These are phyloP conservation scores for Piaya cayana DNA, from an alignment of 2,113 vertebrate genomes.

Conservation along the genomic window DNA sequence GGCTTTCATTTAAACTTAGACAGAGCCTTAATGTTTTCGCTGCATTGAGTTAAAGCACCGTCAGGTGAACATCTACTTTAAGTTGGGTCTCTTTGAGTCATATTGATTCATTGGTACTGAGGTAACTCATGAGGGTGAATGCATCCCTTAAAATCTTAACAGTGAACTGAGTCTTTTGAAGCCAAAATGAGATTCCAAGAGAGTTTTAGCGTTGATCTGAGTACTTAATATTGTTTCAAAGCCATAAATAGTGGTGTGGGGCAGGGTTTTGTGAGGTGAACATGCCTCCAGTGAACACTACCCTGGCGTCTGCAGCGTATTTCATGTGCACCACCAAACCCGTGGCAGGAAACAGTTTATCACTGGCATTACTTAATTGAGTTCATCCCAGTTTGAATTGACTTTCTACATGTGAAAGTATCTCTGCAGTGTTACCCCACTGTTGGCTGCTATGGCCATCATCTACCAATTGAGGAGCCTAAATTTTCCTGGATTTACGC, in stretches of 20 bases:
- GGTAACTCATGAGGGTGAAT: not conserved
- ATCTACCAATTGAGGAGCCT: not conserved
- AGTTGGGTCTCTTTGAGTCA: not conserved
- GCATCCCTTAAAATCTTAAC: not conserved
- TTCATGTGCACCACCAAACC: not conserved
- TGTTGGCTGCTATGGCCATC: not conserved
- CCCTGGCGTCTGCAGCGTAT: not conserved
- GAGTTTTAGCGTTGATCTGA: not conserved
- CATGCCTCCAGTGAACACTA: not conserved
- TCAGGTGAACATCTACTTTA: accelerated
- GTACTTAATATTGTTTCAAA: not conserved
- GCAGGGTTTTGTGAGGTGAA: not conserved
- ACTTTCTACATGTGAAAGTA: not conserved
- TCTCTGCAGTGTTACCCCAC: not conserved
- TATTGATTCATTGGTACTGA: not conserved
- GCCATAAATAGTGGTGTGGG: not conserved
- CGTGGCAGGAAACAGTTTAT: not conserved
- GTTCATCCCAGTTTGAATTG: not conserved
- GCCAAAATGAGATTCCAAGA: not conserved
- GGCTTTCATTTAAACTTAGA: not conserved
- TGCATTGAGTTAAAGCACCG: not conserved
- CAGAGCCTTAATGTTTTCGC: not conserved
- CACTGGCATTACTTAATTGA: not conserved
- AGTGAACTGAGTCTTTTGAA: not conserved
- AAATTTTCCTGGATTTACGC: not conserved